These are phyloP conservation scores for Pristionchus entomophagus DNA, from an alignment of 2,888 invertebrate genomes.

Conservation along the genomic window DNA sequence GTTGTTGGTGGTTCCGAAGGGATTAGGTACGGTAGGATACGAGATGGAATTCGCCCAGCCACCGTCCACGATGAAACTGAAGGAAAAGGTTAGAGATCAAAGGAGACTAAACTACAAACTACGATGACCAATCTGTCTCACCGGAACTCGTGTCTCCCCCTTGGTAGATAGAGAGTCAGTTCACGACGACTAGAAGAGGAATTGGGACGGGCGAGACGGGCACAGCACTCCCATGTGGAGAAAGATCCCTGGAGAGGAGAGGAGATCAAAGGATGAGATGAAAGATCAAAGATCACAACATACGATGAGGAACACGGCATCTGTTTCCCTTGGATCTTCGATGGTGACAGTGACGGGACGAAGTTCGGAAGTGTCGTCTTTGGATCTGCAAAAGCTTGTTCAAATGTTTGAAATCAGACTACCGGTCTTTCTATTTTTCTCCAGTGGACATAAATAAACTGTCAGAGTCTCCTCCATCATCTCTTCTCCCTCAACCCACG, in stretches of 20 bases:
- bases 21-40: slow-evolving; percentile 47
- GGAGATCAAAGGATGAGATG: background rate
- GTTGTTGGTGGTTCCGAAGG: slow-evolving; percentile 47
- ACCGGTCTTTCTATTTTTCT: background rate
- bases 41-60: slow-evolving; percentile 43
- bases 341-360: slow-evolving; percentile 12
- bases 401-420: too few species aligned
- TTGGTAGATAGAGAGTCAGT: slow-evolving; percentile 10
- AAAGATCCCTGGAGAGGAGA: slow-evolving; percentile 1
- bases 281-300: slow-evolving; percentile 26
- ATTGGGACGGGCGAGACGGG: background rate
- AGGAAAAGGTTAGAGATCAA: background rate
- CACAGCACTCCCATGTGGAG: slow-evolving; percentile 47
- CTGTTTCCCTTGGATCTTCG: slow-evolving; percentile 30
- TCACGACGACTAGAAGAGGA: background rate
- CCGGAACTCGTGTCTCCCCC: slow-evolving; percentile 46
- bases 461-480: background rate
- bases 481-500: background rate
- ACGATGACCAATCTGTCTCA: background rate
- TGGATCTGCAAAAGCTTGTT: background rate
- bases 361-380: slow-evolving; percentile 23
- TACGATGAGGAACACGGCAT: slow-evolving; percentile 45
- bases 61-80: slow-evolving; percentile 44
- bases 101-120: background rate
- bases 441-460: background rate